Base-by-base conservation (phyloP, 2,888 invertebrate species). In the Eretmocerus hayati region DNA sequence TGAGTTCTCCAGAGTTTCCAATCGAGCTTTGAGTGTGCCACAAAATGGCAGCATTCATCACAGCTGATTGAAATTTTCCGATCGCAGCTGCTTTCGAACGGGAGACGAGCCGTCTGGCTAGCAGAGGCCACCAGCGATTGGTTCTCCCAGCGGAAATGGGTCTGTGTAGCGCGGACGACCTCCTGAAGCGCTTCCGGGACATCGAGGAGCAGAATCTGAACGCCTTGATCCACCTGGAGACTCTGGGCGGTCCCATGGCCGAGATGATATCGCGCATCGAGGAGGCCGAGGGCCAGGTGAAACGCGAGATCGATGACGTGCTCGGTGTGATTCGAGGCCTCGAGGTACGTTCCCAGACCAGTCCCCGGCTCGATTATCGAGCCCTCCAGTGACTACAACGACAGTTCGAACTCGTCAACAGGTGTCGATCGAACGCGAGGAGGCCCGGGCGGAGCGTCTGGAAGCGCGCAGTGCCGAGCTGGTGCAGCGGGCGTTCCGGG, bases 131-230 rank as follows among this genome's bases (percentile, higher is more conserved):
- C n/a, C n/a, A n/a, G n/a, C n/a, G n/a, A n/a, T n/a, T n/a, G n/a
- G n/a, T n/a, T n/a, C n/a, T n/a, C n/a, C 79, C 81, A 3, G 5
- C 4, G 2, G 72, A 72, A 8, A 59, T 84, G 20, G 82, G 77
- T 61, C 83, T 84, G 59, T 66, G 69, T 11, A 66, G 77, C 36
- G 77, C 82, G 0, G 58, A 67, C 18, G 77, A 82, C 51, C 65
- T 84, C 38, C 63, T 80, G 39, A 65, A 75, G 36, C 75, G 81
- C 36, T 83, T 84, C 55, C 70, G 76, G 46, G 73, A 75, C 23
- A 78, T 81, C 62, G 81, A 82, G 64, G 68, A 77, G 54, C 83
- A 83, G 60, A 81, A 83, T 62, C 66, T 83, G 45, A 78, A 80
- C 63, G 79, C 81, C 43, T 74, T 84, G 56, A 69, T 78, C 33